phyloP scores from a whole-genome alignment of 2,113 vertebrate species.

The Phoxinus phoxinus region DNA sequence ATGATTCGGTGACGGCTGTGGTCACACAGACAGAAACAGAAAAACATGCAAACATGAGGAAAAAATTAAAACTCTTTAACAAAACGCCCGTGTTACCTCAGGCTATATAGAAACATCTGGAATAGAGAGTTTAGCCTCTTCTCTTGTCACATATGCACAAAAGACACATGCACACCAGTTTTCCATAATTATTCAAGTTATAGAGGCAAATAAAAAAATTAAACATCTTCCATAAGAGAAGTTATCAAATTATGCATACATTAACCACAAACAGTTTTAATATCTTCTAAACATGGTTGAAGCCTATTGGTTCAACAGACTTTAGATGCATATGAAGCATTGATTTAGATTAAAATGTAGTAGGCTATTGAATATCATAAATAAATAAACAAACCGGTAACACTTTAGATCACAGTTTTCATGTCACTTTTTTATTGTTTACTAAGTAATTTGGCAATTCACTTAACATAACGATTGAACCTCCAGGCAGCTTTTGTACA shows the following conservation, averaged over 20 bases:
- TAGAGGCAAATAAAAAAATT: neutral
- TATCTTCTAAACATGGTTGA: neutral
- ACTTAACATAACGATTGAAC: neutral
- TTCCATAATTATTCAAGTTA: neutral
- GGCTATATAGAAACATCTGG: conserved; percentile 51
- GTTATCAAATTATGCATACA: neutral
- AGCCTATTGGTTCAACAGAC: neutral
- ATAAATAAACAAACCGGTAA: neutral
- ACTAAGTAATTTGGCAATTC: neutral
- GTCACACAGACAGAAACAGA: conserved; percentile 4
- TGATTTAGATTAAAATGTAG: neutral
- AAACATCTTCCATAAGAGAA: neutral
- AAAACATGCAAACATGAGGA: conserved; percentile 4
- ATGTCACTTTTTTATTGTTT: neutral
- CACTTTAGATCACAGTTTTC: neutral
- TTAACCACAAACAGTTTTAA: neutral
- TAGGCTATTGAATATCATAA: neutral
- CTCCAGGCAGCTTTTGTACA: neutral
- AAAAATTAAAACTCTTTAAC: conserved; percentile 30
- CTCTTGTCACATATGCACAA: conserved; percentile 11
- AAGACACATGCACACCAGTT: neutral
- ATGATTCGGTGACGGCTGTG: neutral
- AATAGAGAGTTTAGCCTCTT: neutral
- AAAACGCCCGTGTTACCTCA: conserved; percentile 26
- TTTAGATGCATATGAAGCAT: neutral